A percentile compares a stretch with the other conserved stretches of the same genome.
These are phyloP conservation scores for Himalopsyche anomala DNA, from an alignment of 2,888 invertebrate genomes.

Conservation along the genomic window DNA sequence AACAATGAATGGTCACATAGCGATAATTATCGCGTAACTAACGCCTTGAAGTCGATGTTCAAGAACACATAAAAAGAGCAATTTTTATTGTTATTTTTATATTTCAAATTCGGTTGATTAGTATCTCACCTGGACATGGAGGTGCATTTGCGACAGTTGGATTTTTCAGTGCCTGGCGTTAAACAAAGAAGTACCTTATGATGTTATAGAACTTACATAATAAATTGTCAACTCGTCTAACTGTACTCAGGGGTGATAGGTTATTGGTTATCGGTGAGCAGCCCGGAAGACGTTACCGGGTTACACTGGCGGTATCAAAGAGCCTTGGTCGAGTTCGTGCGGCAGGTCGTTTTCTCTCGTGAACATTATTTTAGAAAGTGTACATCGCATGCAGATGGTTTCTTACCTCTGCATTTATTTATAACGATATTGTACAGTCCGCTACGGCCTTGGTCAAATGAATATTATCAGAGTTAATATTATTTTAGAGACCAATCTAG, in stretches of 20 bases:
- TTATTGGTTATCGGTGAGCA: neutral
- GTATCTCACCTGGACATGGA: no score
- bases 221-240: neutral
- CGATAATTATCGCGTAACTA: no score
- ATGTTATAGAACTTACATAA: no score
- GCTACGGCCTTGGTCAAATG: slow-evolving; percentile 18
- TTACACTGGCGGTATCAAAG: slow-evolving; percentile 3
- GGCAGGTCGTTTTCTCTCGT: slow-evolving; percentile 36
- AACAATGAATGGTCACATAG: no score
- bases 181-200: no score
- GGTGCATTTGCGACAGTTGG: no score
- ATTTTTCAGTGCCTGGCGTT: no score
- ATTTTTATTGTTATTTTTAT: no score
- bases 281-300: neutral
- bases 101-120: no score
- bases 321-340: slow-evolving; percentile 32
- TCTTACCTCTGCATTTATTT: slow-evolving; percentile 16
- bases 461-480: neutral
- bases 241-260: neutral
- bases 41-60: no score
- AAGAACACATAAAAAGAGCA: no score
- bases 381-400: neutral
- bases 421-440: neutral
- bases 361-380: slow-evolving; percentile 32
- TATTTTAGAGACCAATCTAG: neutral